A percentile compares a stretch with the other conserved stretches of the same genome.
phyloP scores from a whole-genome alignment of 1,140 invertebrate species.

The Drosophila bipectinata region DNA sequence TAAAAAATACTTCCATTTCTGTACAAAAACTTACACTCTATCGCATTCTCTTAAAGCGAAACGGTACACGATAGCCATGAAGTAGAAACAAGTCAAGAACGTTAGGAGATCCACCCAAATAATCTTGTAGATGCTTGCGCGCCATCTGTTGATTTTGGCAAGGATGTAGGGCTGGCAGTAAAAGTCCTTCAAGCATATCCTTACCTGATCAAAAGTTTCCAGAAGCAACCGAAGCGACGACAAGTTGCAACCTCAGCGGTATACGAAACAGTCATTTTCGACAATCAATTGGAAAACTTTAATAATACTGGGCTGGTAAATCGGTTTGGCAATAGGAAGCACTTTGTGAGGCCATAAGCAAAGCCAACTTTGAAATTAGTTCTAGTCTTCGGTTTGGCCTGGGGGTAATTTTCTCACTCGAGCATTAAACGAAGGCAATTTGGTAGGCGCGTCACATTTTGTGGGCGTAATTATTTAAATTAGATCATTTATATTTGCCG shows the following conservation, averaged over 20 bases:
- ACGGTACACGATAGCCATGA: conserved; percentile 93
- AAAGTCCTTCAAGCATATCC: conserved; percentile 38
- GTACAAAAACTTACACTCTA: conserved; percentile 15
- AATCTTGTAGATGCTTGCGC: conserved; percentile 97
- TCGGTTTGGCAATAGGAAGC: conserved; percentile 28
- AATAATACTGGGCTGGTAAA: conserved; percentile 24
- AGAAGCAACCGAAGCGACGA: conserved; percentile 91
- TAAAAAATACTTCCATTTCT: background rate
- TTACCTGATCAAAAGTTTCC: conserved; percentile 91
- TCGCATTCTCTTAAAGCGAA: conserved; percentile 89
- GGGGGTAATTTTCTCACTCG: conserved; percentile 55
- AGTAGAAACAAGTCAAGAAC: conserved; percentile 92
- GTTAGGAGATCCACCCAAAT: conserved; percentile 96
- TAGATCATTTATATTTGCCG: conserved; percentile 77
- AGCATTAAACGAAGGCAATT: conserved; percentile 71
- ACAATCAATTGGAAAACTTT: conserved; percentile 42
- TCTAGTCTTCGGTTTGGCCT: conserved; percentile 28
- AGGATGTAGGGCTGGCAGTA: background rate
- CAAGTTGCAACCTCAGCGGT: conserved; percentile 94
- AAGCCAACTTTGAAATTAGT: conserved; percentile 55
- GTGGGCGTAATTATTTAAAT: conserved; percentile 77
- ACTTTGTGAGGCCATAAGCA: conserved; percentile 51
- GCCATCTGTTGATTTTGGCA: conserved; percentile 87
- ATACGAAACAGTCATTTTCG: conserved; percentile 92
- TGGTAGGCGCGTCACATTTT: conserved; percentile 55